Evolutionary conservation across 2,797 vertebrate genomes (phyloP), one percentile per base, ranked within the genome.

Genomic region (Coregonus suidteri): DNA sequence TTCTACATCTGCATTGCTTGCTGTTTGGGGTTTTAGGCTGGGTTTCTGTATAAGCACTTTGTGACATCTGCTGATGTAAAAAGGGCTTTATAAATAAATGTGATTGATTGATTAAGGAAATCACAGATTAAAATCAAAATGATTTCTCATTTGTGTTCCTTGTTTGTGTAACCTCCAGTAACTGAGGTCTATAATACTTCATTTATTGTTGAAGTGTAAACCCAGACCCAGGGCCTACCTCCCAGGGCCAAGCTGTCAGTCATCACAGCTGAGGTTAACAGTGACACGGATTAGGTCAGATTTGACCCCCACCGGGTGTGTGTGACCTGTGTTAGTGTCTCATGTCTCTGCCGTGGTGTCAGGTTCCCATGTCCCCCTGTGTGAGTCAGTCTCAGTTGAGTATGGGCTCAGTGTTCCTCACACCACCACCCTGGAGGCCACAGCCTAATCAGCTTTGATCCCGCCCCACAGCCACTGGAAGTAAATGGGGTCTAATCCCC

Each of bases 401-500:
- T 25, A 52, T 62, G 76, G 80, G 79, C 77, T 82, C 81, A 64
- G 68, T 59, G 77, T 84, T 88, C 77, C 74, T 69, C 84, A 85
- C 68, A 65, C 82, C 79, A 79, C 86, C 81, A 76, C 78, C 84
- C 78, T 82, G 73, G 88, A 82, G 80, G 86, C 82, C 78, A 85
- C 83, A 76, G 71, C 80, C 82, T 88, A 85, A 85, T 82, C 89
- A 84, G 88, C 91, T 93, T 91, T 93, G 90, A 92, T 92, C 89
- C 90, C 77, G 79, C 82, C 90, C 86, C 82, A 84, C 81, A 70
- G 91, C 87, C 91, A 81, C 88, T 90, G 87, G 85, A 90, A 85
- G 86, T 91, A 87, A 92, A 89, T 89, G 91, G 87, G 88, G 85
- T 88, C 87, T 92, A 91, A 91, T 92, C 90, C 87, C 59, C 81